Evolutionary conservation across 2,797 vertebrate genomes (phyloP), one percentile per base, ranked within the genome.

Genomic region (Nothura maculosa): DNA sequence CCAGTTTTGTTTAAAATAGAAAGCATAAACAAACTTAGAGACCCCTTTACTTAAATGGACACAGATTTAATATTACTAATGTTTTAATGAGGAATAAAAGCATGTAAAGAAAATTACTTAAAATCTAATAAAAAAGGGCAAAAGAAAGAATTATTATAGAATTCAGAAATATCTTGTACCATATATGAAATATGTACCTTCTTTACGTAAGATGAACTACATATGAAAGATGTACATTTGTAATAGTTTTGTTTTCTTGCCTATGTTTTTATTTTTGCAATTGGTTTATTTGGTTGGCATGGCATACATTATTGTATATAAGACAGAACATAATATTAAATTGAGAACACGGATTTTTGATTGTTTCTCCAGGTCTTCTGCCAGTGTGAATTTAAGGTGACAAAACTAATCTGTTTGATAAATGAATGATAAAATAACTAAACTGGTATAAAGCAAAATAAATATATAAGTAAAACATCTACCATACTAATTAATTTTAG

Each of bases 181-280:
- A 36, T 0, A 0, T 45, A 48, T 14, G 66, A 58, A 58, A 6
- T 20, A 75, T 28, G 45, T 2, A 6, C 0, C 1, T 12, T 50
- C 42, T 43, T 43, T 43, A 40, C 14, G 40, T 40, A 40, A 40
- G 40, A 40, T 40, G 40, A 12, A 40, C 40, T 13, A 40, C 0
- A 0, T 45, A 48, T 12, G 66, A 54, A 58, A 5, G 22, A 75
- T 28, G 42, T 2, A 6, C 0, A 1, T 12, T 68, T 68, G 20
- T 12, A 48, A 27, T 58, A 16, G 22, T 40, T 40, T 58, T 81
- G 40, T 18, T 5, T 18, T 83, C 81, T 60, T 79, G 4, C 1
- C 2, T 42, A 15, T 75, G 74, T 83, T 75, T n/a, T 30, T 52
- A 54, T n/a, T 77, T 10, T 73, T 72, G 14, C 25, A 72, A 10